Evolutionary conservation across 64 coral and sea anemone species (phyloP).

Genomic region (Pocillopora verrucosa): DNA sequence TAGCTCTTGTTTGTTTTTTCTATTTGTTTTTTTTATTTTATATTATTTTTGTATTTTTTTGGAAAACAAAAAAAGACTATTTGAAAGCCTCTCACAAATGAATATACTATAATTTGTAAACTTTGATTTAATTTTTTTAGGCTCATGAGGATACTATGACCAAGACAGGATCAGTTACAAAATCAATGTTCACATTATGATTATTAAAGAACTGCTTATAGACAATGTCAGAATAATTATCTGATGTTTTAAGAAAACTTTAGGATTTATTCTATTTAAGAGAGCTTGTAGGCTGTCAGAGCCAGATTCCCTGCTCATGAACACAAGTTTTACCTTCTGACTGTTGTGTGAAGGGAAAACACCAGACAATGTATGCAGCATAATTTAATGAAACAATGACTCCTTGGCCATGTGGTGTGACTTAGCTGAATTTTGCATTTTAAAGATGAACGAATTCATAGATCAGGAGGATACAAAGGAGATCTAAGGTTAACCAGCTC

Average conservation of each 20-base stretch:
- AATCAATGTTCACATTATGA: slow-evolving; percentile 93
- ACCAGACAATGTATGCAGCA: background rate
- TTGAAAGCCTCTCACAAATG: background rate
- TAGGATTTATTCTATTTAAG: slow-evolving; percentile 54
- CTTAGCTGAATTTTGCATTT: background rate
- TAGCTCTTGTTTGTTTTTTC: too few species aligned
- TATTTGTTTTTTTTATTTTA: too few species aligned
- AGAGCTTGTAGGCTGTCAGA: background rate
- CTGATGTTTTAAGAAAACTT: slow-evolving; percentile 46
- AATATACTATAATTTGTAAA: background rate
- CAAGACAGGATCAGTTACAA: slow-evolving; percentile 96
- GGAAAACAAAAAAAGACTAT: too few species aligned
- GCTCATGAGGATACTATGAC: slow-evolving; percentile 96
- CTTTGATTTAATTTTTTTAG: slow-evolving; percentile 37
- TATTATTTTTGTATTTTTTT: too few species aligned
- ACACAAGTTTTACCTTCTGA: background rate
- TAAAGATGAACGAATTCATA: too few species aligned
- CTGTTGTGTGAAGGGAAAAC: background rate
- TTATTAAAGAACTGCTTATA: slow-evolving; percentile 41
- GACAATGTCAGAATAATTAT: slow-evolving; percentile 26
- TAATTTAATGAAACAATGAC: background rate
- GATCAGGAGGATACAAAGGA: too few species aligned
- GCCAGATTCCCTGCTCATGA: background rate
- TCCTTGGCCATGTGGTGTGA: background rate
- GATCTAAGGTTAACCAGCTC: too few species aligned